Evolutionary conservation across 2,797 vertebrate species (phyloP).

Genomic region (Hemitrygon akajei): DNA sequence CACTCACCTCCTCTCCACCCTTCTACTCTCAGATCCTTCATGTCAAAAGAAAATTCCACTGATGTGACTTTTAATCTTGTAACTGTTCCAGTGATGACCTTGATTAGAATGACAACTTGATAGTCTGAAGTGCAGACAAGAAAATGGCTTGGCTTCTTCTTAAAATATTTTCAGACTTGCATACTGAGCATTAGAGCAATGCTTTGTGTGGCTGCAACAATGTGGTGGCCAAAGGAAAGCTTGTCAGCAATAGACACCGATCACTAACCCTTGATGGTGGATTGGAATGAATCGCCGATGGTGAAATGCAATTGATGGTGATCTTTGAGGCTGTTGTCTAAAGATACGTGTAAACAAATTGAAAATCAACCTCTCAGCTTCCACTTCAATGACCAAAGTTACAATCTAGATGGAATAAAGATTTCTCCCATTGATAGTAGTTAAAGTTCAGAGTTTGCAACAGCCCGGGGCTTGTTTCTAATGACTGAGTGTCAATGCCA

Average conservation of each 20-base stretch:
- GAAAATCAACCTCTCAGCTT: neutral
- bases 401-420: neutral
- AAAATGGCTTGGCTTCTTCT: neutral
- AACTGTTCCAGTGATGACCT: neutral
- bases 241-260: neutral
- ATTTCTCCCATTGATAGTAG: neutral
- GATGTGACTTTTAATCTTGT: constrained; percentile 25
- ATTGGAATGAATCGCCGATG: neutral
- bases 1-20: too few species aligned
- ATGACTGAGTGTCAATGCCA: neutral
- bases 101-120: neutral
- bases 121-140: neutral
- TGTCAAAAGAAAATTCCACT: neutral
- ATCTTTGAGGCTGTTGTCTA: neutral
- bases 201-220: neutral
- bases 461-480: neutral
- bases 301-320: neutral
- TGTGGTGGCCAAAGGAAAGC: neutral
- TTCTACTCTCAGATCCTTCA: neutral
- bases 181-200: neutral
- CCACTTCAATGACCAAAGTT: neutral
- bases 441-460: neutral
- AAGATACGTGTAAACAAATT: neutral
- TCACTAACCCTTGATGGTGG: neutral
- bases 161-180: neutral